Percentiles rank a stretch among this genome's conserved stretches.
phyloP scores from a whole-genome alignment of 2,797 vertebrate genomes.

The Xiphophorus birchmanni region DNA sequence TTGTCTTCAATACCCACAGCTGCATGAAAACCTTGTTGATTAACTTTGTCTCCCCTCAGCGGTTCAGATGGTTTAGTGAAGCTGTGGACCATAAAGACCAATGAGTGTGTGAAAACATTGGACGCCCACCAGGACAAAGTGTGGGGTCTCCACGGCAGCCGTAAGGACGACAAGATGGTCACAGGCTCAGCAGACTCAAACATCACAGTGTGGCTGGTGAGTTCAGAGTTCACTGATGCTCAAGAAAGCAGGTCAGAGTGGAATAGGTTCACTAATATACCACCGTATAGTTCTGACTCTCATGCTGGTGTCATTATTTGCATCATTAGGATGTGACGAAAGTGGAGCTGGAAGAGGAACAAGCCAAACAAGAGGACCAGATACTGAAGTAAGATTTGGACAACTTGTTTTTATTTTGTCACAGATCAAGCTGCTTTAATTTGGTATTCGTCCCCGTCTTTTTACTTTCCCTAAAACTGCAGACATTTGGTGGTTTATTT shows the following conservation, averaged over 20 bases:
- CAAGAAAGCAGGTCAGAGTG: background rate
- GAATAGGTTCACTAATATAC: background rate
- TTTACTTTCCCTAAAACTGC: background rate
- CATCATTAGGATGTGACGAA: constrained; percentile 90
- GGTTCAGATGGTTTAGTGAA: constrained; percentile 95
- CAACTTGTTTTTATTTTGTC: background rate
- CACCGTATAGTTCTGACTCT: background rate
- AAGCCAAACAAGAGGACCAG: constrained; percentile 90
- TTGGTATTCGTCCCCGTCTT: background rate
- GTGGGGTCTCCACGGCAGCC: constrained; percentile 92
- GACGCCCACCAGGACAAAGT: constrained; percentile 95
- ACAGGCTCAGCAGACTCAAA: constrained; percentile 91
- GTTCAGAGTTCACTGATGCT: background rate
- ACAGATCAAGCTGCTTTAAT: background rate
- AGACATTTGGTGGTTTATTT: background rate
- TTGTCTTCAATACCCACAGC: too few species aligned
- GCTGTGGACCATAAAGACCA: constrained; percentile 97
- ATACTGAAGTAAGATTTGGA: constrained; percentile 87
- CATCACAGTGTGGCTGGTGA: constrained; percentile 90
- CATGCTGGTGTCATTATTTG: background rate
- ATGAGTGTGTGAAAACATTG: constrained; percentile 92
- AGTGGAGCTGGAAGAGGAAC: constrained; percentile 87
- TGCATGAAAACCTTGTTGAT: background rate
- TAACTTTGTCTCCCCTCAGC: constrained; percentile 64
- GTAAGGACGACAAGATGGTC: constrained; percentile 84